These are phyloP conservation scores for Panurus biarmicus DNA, from an alignment of 2,113 vertebrate species.

Conservation along the genomic window DNA sequence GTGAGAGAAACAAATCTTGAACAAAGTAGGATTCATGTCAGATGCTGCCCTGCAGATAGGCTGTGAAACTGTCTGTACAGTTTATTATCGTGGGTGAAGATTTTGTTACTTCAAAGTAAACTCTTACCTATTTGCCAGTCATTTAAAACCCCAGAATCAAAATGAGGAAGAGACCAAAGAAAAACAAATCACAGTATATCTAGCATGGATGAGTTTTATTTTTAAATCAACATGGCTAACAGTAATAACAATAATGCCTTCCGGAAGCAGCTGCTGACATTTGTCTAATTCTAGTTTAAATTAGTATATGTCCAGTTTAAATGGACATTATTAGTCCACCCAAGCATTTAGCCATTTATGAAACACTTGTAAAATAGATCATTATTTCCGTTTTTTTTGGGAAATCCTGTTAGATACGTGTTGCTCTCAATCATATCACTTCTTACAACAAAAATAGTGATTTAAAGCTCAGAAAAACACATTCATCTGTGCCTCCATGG, in stretches of 20 bases:
- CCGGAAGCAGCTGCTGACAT: background rate
- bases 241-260: background rate
- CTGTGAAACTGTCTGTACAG: background rate
- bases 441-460: background rate
- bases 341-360: background rate
- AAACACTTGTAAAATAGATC: background rate
- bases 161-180: background rate
- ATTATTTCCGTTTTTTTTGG: background rate
- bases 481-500: background rate
- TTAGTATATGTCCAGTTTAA: background rate
- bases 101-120: background rate
- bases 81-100: background rate
- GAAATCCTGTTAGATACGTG: background rate
- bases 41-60: background rate
- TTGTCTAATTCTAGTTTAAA: background rate
- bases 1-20: background rate
- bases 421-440: background rate
- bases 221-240: background rate
- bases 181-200: background rate
- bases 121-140: background rate
- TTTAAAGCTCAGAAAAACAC: background rate
- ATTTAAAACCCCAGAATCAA: background rate
- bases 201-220: background rate
- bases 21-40: background rate
- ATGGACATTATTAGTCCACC: background rate